A percentile compares a stretch with the other conserved stretches of the same genome.
These are phyloP conservation scores for Heliconius hewitsoni DNA, from an alignment of 1,140 invertebrate genomes.

Conservation along the genomic window DNA sequence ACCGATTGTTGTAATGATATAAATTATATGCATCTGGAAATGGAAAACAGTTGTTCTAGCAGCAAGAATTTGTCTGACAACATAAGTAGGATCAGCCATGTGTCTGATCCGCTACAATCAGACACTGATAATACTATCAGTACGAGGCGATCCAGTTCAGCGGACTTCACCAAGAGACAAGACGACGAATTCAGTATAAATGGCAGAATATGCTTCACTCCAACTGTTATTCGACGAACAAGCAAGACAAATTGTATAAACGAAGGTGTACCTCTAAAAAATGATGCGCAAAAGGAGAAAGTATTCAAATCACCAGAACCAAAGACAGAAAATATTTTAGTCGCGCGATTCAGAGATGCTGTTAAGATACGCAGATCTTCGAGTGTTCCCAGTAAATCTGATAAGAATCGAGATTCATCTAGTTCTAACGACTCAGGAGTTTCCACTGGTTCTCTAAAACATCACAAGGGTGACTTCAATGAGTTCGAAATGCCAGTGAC, in stretches of 20 bases:
- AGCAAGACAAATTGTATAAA: conserved; percentile 62
- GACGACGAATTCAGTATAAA: conserved; percentile 68
- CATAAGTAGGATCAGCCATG: conserved; percentile 69
- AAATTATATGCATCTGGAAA: conserved; percentile 74
- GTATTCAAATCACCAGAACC: conserved; percentile 62
- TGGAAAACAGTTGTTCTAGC: conserved; percentile 64
- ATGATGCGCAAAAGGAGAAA: conserved; percentile 51
- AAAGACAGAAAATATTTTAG: conserved; percentile 66
- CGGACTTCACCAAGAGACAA: conserved; percentile 75
- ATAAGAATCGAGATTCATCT: conserved; percentile 89
- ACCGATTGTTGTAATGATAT: conserved; percentile 66
- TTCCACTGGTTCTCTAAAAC: conserved; percentile 86
- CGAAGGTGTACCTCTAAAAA: conserved; percentile 44
- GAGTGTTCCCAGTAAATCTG: conserved; percentile 89
- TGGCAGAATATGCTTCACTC: conserved; percentile 65
- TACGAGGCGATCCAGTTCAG: conserved; percentile 73
- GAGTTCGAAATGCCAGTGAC: conserved; percentile 85
- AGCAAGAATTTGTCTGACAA: conserved; percentile 73
- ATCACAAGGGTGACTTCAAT: conserved; percentile 83
- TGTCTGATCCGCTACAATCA: conserved; percentile 73
- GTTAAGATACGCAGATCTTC: conserved; percentile 89
- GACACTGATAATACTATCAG: conserved; percentile 67
- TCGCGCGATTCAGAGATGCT: conserved; percentile 78
- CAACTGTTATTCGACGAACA: conserved; percentile 65
- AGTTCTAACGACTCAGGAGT: conserved; percentile 93